These are phyloP conservation scores for Stegodyphus mimosarum DNA, from an alignment of 1,140 invertebrate species.

Conservation along the genomic window DNA sequence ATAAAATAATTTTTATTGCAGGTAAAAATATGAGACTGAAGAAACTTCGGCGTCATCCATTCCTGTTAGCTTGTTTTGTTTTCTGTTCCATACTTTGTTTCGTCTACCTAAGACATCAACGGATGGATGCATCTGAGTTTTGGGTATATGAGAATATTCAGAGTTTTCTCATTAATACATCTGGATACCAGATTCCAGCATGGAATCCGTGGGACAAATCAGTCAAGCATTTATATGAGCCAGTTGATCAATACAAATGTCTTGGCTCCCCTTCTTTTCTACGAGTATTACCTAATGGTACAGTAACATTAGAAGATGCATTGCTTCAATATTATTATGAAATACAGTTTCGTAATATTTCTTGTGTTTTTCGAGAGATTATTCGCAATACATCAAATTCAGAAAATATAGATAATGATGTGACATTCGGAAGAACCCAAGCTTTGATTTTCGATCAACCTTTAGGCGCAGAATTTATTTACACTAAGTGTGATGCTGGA, in stretches of 20 bases:
- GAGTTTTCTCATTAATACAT: slow-evolving; percentile 73
- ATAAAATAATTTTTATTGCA: background rate
- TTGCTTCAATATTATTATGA: slow-evolving; percentile 51
- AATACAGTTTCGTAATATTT: slow-evolving; percentile 15
- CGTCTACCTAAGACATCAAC: slow-evolving; percentile 12
- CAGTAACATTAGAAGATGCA: slow-evolving; percentile 38
- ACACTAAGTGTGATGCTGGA: slow-evolving; percentile 15
- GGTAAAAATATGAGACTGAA: slow-evolving; percentile 4
- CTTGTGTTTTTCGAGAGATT: slow-evolving; percentile 31
- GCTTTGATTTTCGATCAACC: slow-evolving; percentile 33
- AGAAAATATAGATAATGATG: slow-evolving; percentile 29
- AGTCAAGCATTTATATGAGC: slow-evolving; percentile 73
- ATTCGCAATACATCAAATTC: background rate
- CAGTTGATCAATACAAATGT: slow-evolving; percentile 33
- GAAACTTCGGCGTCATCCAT: slow-evolving; percentile 12
- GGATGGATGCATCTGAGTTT: background rate
- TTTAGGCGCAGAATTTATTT: slow-evolving; percentile 41
- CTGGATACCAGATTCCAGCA: slow-evolving; percentile 82
- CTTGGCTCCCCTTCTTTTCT: slow-evolving; percentile 32
- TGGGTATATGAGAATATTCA: slow-evolving; percentile 9
- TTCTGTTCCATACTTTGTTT: slow-evolving; percentile 1
- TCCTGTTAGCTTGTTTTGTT: slow-evolving; percentile 32
- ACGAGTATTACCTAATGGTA: slow-evolving; percentile 18
- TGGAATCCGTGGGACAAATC: slow-evolving; percentile 79
- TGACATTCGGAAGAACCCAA: background rate